Conservation (phyloP, 1,140 invertebrate genomes). For the Calosoma granatense region DNA sequence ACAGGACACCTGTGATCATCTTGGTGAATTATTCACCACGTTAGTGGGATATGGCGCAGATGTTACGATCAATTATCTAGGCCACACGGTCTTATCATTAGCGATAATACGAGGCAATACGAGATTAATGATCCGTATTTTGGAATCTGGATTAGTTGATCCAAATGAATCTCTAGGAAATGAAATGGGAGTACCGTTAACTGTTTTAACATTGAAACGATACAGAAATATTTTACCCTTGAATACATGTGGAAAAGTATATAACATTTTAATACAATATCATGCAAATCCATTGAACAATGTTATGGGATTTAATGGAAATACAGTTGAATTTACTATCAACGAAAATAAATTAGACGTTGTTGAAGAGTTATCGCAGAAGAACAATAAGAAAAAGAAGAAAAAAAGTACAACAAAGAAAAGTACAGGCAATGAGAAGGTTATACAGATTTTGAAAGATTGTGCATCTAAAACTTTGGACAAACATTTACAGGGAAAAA, state of each 20-base stretch:
- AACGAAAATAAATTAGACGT: conserved; percentile 14
- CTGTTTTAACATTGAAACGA: conserved; percentile 22
- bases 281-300: conserved; percentile 22
- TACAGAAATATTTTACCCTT: conserved; percentile 20
- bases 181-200: conserved; percentile 25
- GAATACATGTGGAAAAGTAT: conserved; percentile 16
- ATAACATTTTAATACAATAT: conserved; percentile 18
- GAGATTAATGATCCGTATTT: conserved; percentile 18
- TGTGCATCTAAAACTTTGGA: conserved; percentile 16
- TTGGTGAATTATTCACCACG: conserved; percentile 15
- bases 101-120: conserved; percentile 26
- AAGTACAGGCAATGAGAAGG: conserved; percentile 12
- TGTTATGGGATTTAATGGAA: neutral
- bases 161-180: conserved; percentile 21
- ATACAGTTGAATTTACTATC: conserved; percentile 17
- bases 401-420: conserved; percentile 14
- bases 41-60: conserved; percentile 19
- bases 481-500: conserved; percentile 17
- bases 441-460: conserved; percentile 15
- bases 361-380: too few species aligned
- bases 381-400: conserved; percentile 13
- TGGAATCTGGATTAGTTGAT: conserved; percentile 19
- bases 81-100: conserved; percentile 25
- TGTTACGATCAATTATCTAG: conserved; percentile 21
- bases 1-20: conserved; percentile 14